These are phyloP conservation scores for Nestor notabilis DNA, from an alignment of 2,113 vertebrate genomes.

Conservation along the genomic window DNA sequence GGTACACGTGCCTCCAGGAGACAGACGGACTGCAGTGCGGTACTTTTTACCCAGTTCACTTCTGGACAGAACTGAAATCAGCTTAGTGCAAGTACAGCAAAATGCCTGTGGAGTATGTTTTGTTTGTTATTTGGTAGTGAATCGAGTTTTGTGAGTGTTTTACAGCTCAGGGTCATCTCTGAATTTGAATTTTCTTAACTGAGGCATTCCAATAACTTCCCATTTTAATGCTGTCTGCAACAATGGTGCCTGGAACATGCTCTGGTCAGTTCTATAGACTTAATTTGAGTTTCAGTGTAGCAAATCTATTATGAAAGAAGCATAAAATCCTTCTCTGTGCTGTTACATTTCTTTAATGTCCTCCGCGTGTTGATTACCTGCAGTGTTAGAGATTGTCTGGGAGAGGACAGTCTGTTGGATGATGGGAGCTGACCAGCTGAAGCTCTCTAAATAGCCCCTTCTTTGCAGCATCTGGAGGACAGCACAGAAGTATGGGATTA, in stretches of 20 bases:
- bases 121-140: not conserved
- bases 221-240: not conserved
- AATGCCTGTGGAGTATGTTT: not conserved
- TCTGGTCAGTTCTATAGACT: not conserved
- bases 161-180: not conserved
- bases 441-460: not conserved
- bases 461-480: not conserved
- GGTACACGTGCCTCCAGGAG: not conserved
- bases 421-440: not conserved
- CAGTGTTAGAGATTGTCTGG: not conserved
- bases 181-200: not conserved
- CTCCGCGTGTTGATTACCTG: not conserved
- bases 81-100: not conserved
- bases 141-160: not conserved
- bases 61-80: not conserved
- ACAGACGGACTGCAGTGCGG: not conserved
- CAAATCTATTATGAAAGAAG: not conserved
- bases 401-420: not conserved
- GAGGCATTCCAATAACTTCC: not conserved
- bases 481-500: not conserved
- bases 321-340: not conserved
- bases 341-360: not conserved
- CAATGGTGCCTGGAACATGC: not conserved
- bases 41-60: not conserved
- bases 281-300: not conserved